Evolutionary conservation across 2,888 invertebrate species (phyloP).

Genomic region (Ennomos quercinarius): DNA sequence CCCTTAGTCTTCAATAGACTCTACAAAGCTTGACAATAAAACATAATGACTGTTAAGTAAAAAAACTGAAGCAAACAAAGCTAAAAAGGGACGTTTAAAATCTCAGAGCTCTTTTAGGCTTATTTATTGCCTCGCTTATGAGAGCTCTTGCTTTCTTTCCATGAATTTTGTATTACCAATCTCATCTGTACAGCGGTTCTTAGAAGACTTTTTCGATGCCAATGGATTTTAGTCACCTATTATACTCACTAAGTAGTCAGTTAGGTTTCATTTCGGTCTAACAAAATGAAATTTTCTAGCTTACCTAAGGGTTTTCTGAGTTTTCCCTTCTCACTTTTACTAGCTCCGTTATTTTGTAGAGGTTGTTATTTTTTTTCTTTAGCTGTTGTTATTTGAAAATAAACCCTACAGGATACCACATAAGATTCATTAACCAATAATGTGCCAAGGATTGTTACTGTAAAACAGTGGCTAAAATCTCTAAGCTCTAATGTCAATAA

Average conservation of each 20-base stretch:
- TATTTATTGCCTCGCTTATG: constrained; percentile 44
- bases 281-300: constrained; percentile 9
- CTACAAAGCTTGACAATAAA: constrained; percentile 19
- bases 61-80: constrained; percentile 21
- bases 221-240: constrained; percentile 23
- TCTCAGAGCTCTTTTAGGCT: constrained; percentile 40
- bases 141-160: constrained; percentile 41
- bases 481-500: too few relatives aligned
- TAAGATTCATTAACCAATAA: too few relatives aligned
- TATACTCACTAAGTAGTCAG: constrained; percentile 26
- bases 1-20: constrained; percentile 11
- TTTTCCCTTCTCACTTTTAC: background rate
- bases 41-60: constrained; percentile 29
- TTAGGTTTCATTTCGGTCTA: constrained; percentile 21
- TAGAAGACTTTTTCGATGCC: constrained; percentile 26
- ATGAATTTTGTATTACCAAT: constrained; percentile 46
- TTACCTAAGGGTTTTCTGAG: constrained; percentile 1
- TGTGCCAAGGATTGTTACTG: too few relatives aligned
- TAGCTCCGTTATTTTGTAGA: background rate
- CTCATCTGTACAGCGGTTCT: constrained; percentile 32
- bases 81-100: constrained; percentile 39
- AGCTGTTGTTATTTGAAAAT: too few relatives aligned
- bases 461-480: too few relatives aligned
- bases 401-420: too few relatives aligned
- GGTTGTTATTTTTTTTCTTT: too few relatives aligned